These are phyloP conservation scores for Drosophila bocki DNA, from an alignment of 1,140 invertebrate genomes.

Conservation along the genomic window DNA sequence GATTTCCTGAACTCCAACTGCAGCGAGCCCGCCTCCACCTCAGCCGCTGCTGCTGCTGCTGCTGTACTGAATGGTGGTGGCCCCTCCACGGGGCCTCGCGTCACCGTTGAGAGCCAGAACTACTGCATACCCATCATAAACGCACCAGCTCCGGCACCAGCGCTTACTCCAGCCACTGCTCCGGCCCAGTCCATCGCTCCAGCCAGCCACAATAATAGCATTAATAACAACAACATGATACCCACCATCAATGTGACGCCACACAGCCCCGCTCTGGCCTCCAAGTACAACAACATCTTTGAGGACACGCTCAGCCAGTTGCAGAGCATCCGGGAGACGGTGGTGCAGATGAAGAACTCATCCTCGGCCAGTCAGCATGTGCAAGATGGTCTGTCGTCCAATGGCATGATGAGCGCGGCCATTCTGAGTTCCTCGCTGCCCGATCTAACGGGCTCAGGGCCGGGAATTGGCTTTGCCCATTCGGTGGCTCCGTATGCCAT, in stretches of 20 bases:
- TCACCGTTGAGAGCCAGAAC: conserved; percentile 73
- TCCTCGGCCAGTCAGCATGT: conserved; percentile 58
- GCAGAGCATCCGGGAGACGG: conserved; percentile 82
- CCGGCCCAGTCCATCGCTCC: conserved; percentile 15
- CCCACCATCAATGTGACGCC: conserved; percentile 95
- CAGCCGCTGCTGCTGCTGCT: conserved; percentile 20
- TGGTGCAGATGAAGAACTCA: conserved; percentile 84
- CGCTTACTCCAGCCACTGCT: not conserved
- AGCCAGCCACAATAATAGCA: conserved; percentile 32
- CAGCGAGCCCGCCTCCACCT: conserved; percentile 30
- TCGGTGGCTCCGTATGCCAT: conserved; percentile 50
- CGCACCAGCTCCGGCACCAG: conserved; percentile 35
- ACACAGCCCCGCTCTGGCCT: conserved; percentile 90
- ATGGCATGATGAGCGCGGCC: conserved; percentile 64
- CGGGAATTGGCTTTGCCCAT: conserved; percentile 13
- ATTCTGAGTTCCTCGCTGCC: conserved; percentile 86
- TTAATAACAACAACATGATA: conserved; percentile 86
- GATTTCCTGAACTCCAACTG: conserved; percentile 83
- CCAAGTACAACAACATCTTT: conserved; percentile 85
- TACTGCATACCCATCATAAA: conserved; percentile 82
- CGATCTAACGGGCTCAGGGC: conserved; percentile 63
- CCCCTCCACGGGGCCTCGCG: conserved; percentile 19
- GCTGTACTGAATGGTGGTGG: conserved; percentile 34
- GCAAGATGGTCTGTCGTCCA: conserved; percentile 58
- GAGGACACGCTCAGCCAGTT: conserved; percentile 86